phyloP scores from a whole-genome alignment of 2,888 invertebrate species.

The Microctonus brassicae region DNA sequence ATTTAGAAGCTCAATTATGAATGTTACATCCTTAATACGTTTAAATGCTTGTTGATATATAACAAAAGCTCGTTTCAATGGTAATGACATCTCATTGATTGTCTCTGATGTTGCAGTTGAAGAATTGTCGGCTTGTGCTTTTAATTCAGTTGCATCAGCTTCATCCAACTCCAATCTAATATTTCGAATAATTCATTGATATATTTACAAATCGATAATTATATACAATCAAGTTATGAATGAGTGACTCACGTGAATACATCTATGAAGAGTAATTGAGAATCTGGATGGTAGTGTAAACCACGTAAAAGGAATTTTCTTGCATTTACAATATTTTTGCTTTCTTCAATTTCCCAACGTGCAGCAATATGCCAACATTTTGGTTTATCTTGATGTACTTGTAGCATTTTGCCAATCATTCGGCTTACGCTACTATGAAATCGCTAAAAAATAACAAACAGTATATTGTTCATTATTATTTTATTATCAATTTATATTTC shows the following conservation, averaged over 20 bases:
- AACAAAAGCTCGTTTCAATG: slow-evolving; percentile 73
- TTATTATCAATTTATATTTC: neutral
- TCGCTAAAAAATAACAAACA: slow-evolving; percentile 50
- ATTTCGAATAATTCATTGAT: slow-evolving; percentile 4
- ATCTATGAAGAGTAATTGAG: slow-evolving; percentile 79
- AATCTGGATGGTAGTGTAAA: slow-evolving; percentile 80
- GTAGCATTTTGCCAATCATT: slow-evolving; percentile 68
- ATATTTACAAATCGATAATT: slow-evolving; percentile 18
- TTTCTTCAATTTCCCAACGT: slow-evolving; percentile 81
- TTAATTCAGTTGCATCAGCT: slow-evolving; percentile 28
- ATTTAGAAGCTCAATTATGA: slow-evolving; percentile 75
- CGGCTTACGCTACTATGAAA: slow-evolving; percentile 63
- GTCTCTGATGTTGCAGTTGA: neutral
- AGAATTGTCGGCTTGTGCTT: slow-evolving; percentile 26
- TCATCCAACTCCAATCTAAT: slow-evolving; percentile 43
- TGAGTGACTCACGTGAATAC: slow-evolving; percentile 71
- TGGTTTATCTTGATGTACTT: slow-evolving; percentile 81
- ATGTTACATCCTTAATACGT: slow-evolving; percentile 72
- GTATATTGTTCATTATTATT: neutral
- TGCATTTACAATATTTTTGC: slow-evolving; percentile 78
- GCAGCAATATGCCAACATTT: slow-evolving; percentile 86
- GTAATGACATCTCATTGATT: slow-evolving; percentile 51
- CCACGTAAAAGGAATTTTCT: slow-evolving; percentile 81
- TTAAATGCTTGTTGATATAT: slow-evolving; percentile 76
- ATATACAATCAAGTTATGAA: neutral